Evolutionary conservation across 2,113 vertebrate genomes (phyloP), one percentile per base, ranked within the genome.

Genomic region (Panurus biarmicus): DNA sequence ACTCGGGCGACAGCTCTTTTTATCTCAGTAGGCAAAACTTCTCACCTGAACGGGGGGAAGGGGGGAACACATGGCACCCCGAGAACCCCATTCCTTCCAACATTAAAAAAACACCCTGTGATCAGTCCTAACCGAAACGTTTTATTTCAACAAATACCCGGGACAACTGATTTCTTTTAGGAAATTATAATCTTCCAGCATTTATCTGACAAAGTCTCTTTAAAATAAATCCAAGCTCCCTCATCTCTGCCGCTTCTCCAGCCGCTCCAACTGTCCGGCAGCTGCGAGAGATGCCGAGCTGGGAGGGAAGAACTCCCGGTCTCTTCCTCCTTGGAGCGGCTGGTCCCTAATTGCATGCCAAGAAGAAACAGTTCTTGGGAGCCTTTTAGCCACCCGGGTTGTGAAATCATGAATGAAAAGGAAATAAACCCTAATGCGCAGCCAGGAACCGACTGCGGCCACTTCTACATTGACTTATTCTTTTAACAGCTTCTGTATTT

Each of bases 361-460:
- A 83, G 75, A 77, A 73, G 74, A 86, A 69, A 69, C 65, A 42
- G 73, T 75, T 82, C 93, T 72, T 31, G 35, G 91, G 84, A 87
- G 76, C 48, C 76, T 72, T 84, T 80, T 69, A 74, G 62, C 90
- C 85, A 65, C 69, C 69, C 61, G 76, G 58, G 47, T 66, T 85
- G 83, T 78, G 89, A 82, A 83, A 93, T 89, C 73, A 62, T 73
- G 87, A 95, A 94, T 81, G 94, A 80, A 80, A 91, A 82, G 66
- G 91, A 85, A 93, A 95, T 70, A 92, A 94, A 94, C 50, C 58
- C 35, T 60, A 78, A 95, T 29, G 81, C 60, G 29, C 82, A 96
- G 85, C 58, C 85, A 75, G 79, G 78, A 75, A 90, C 91, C 86
- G 51, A 40, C 93, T 88, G 83, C 25, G 76, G 73, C 80, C 91